Base-by-base conservation (phyloP, 2,113 vertebrate species). In the Conger conger region DNA sequence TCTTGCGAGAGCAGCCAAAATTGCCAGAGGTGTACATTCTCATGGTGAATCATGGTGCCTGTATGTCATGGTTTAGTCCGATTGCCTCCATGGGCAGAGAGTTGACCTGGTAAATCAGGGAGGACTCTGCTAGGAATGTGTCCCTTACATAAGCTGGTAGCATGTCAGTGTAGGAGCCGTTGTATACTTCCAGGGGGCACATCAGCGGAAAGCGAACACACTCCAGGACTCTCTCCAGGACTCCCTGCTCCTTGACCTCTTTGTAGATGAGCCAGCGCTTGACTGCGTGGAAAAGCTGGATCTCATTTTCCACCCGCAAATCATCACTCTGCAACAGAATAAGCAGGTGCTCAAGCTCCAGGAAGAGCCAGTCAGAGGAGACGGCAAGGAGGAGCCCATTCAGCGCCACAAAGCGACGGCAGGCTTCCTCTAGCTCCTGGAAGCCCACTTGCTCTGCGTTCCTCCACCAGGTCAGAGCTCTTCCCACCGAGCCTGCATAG, bases 201-300 rank as follows among this genome's bases (percentile, higher is more conserved):
- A 84, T 84, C 13, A 84, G 45, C 11, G 83, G 83, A 33, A 79
- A 84, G 38, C 83, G 83, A 6, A 84, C 42, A 40, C 53, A 76
- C n/a, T 54, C 45, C 30, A 81, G 80, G 45, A 81, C 33, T 33
- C 33, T 27, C 30, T 35, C 42, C 15, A 33, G 42, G 37, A 80
- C 23, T 23, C 15, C 42, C 6, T 33, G 11, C 27, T 23, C n/a
- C 42, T 57, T 17, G 80, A 15, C 30, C 50, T 57, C 33, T 8
- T 81, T 53, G 18, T 35, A 27, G 27, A 45, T 36, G 23, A 84
- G 33, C 76, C 83, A 84, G 20, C 50, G 50, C 35, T n/a, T 40
- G 30, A 84, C 18, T 33, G 77, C 83, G n/a, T n/a, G 83, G 76
- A 84, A 79, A 16, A 79, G 83, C 76, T 79, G 76, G 45, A 79